A percentile compares a stretch with the other conserved stretches of the same genome.
Conservation (phyloP, 2,888 invertebrate genomes). For the Ligdia adustata region DNA sequence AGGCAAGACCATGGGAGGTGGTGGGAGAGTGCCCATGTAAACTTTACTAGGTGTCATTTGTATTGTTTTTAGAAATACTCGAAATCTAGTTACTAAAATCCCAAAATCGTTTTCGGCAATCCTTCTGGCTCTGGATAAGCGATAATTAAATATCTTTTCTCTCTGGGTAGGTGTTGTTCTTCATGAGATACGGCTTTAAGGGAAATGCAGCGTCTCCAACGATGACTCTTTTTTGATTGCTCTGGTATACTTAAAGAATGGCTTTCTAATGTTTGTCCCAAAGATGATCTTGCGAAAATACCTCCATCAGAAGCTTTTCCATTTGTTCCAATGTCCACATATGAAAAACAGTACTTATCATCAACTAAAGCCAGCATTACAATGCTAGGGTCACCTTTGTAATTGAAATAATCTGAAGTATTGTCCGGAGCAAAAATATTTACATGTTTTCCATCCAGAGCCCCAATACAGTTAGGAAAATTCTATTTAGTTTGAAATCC, state of each 20-base stretch:
- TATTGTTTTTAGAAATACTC: background rate
- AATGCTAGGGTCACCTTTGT: slow-evolving; percentile 1
- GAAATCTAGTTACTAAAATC: slow-evolving; percentile 11
- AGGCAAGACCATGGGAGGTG: too few relatives aligned
- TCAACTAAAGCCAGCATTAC: slow-evolving; percentile 37
- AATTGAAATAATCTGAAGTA: slow-evolving; percentile 8
- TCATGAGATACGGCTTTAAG: slow-evolving; percentile 29
- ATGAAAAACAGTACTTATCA: slow-evolving; percentile 33
- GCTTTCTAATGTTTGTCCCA: slow-evolving; percentile 9
- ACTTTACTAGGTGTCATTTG: background rate
- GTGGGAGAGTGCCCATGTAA: too few relatives aligned
- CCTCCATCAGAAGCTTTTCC: slow-evolving; percentile 29
- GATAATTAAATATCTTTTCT: slow-evolving; percentile 25
- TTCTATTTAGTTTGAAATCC: slow-evolving; percentile 20
- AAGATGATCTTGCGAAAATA: slow-evolving; percentile 7
- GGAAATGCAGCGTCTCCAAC: slow-evolving; percentile 31
- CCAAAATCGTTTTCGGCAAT: background rate
- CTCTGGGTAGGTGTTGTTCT: slow-evolving; percentile 17
- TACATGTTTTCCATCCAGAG: slow-evolving; percentile 16
- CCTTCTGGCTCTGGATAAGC: slow-evolving; percentile 23
- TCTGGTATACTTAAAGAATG: slow-evolving; percentile 18
- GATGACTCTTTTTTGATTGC: slow-evolving; percentile 13
- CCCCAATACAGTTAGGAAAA: slow-evolving; percentile 14
- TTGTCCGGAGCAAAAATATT: slow-evolving; percentile 31
- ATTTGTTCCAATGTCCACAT: slow-evolving; percentile 29